Evolutionary conservation across 2,113 vertebrate genomes (phyloP).

Genomic region (Leptobrachium leishanense): DNA sequence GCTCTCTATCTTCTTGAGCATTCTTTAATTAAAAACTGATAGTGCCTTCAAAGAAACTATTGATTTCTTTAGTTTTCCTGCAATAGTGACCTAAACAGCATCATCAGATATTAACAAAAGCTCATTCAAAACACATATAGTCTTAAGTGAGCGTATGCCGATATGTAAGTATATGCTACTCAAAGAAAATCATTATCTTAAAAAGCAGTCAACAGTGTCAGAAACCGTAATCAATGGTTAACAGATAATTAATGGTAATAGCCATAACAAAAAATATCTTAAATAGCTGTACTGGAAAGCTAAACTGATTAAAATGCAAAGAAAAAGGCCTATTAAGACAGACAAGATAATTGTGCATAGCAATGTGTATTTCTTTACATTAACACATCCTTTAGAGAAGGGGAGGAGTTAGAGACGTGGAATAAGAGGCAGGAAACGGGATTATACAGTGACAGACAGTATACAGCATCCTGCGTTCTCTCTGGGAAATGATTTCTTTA

Average conservation of each 20-base stretch:
- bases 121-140: neutral
- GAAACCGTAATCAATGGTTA: too few relatives aligned
- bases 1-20: neutral
- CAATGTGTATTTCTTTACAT: neutral
- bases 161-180: too few relatives aligned
- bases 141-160: too few relatives aligned
- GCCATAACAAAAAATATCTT: too few relatives aligned
- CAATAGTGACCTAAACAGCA: neutral
- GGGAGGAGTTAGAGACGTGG: neutral
- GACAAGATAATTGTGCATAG: neutral
- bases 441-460: neutral
- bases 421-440: slow-evolving; percentile 7
- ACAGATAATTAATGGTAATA: too few relatives aligned
- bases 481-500: neutral
- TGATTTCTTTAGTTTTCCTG: neutral
- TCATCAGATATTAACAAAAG: neutral
- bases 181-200: too few relatives aligned
- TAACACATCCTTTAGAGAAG: neutral
- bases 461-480: neutral
- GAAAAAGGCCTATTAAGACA: too few relatives aligned
- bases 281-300: too few relatives aligned
- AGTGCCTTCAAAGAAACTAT: neutral
- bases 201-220: too few relatives aligned
- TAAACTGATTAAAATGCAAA: too few relatives aligned
- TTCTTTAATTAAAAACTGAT: neutral